phyloP scores from a whole-genome alignment of 2,797 vertebrate genomes.

The Falco columbarius region DNA sequence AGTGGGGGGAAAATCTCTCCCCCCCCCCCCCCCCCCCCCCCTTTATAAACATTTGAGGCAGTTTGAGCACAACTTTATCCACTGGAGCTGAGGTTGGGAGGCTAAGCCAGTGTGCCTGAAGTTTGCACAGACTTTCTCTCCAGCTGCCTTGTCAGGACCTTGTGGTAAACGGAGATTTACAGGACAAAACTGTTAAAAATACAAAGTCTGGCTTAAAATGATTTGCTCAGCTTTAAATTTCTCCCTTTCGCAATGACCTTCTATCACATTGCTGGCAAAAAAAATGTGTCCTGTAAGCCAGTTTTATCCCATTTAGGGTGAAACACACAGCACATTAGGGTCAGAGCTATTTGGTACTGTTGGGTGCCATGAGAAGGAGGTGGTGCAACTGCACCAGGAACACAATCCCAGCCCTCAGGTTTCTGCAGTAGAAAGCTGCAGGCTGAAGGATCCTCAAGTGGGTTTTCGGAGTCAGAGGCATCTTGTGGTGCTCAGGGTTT shows the following conservation, averaged over 20 bases:
- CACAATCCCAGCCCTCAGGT: background rate
- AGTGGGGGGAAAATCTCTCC: background rate
- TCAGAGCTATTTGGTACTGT: background rate
- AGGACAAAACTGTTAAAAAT: background rate
- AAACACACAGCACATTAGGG: background rate
- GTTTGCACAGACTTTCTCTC: background rate
- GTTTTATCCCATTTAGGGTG: background rate
- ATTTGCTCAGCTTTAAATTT: background rate
- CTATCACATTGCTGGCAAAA: background rate
- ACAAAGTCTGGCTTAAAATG: background rate
- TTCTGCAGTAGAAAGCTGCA: background rate
- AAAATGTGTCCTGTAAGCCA: background rate
- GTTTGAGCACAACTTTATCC: background rate
- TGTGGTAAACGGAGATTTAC: slow-evolving; percentile 15
- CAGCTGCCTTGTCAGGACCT: slow-evolving; percentile 27
- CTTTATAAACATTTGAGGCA: slow-evolving; percentile 1
- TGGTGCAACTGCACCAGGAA: background rate
- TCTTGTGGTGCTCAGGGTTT: background rate
- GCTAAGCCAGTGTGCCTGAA: background rate
- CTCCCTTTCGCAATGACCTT: background rate
- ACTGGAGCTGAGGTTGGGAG: background rate
- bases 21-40: too few species aligned
- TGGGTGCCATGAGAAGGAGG: background rate
- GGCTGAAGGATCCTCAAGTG: background rate
- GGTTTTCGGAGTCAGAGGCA: background rate